Evolutionary conservation across 1,140 invertebrate genomes (phyloP).

Genomic region (Zaprionus ghesquierei): DNA sequence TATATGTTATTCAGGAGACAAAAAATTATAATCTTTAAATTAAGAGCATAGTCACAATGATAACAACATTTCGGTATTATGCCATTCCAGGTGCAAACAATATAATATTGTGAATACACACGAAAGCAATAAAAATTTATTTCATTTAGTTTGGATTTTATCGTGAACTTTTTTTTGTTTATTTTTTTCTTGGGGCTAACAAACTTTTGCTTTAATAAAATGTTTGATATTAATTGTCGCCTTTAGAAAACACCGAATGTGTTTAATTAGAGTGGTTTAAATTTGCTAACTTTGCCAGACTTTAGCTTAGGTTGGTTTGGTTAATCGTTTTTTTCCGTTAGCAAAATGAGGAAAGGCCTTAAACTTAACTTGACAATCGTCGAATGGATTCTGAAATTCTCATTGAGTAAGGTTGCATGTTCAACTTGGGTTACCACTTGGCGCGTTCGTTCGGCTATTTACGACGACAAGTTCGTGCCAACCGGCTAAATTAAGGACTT

Average conservation of each 20-base stretch:
- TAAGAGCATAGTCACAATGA: slow-evolving; percentile 25
- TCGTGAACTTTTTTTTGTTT: background rate
- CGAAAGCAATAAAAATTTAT: background rate
- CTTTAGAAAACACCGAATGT: background rate
- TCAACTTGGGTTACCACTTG: slow-evolving; percentile 27
- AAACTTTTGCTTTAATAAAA: background rate
- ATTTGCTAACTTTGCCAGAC: slow-evolving; percentile 8
- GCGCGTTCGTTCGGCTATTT: slow-evolving; percentile 28
- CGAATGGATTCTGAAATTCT: slow-evolving; percentile 80
- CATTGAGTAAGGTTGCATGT: slow-evolving; percentile 74
- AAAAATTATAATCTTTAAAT: background rate
- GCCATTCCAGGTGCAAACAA: background rate
- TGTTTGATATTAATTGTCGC: slow-evolving; percentile 22
- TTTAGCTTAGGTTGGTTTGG: slow-evolving; percentile 44
- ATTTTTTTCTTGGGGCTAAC: background rate
- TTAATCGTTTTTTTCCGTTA: slow-evolving; percentile 47
- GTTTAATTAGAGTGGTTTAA: background rate
- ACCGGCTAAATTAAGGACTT: slow-evolving; percentile 50
- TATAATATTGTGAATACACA: slow-evolving; percentile 26
- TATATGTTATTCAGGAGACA: background rate
- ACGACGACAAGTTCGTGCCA: slow-evolving; percentile 23
- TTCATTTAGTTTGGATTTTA: background rate
- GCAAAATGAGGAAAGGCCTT: slow-evolving; percentile 71
- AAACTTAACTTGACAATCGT: slow-evolving; percentile 78
- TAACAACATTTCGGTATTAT: background rate